A percentile compares a stretch with the other conserved stretches of the same genome.
Conservation (phyloP, 2,113 vertebrate genomes). For the Guaruba guarouba region DNA sequence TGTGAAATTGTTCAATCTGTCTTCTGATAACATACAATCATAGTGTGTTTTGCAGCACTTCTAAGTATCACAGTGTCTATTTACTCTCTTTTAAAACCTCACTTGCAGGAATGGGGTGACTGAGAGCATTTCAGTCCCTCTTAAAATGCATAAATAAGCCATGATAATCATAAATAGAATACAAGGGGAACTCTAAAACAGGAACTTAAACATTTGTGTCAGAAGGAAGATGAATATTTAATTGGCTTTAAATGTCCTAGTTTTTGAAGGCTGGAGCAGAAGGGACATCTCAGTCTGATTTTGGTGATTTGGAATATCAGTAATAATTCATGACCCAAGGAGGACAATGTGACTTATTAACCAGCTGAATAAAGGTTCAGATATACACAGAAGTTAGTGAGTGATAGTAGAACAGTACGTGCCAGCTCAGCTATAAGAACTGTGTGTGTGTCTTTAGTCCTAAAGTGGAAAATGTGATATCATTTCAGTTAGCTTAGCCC, state of each 20-base stretch:
- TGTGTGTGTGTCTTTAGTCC: neutral
- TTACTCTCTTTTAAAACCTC: neutral
- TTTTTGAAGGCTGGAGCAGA: neutral
- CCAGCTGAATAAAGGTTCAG: neutral
- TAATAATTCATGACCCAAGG: neutral
- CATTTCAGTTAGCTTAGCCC: conserved; percentile 22
- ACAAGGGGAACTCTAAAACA: neutral
- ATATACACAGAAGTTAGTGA: neutral
- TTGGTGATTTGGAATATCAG: neutral
- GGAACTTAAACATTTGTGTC: neutral
- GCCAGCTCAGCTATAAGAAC: neutral
- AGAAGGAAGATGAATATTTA: neutral
- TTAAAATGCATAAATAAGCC: neutral
- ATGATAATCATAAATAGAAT: neutral
- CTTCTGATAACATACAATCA: neutral
- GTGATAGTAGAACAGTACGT: neutral
- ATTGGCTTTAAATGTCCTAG: neutral
- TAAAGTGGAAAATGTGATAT: conserved; percentile 61
- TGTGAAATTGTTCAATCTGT: neutral
- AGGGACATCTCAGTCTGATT: neutral
- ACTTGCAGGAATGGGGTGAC: neutral
- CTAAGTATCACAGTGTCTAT: neutral
- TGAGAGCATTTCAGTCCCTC: neutral
- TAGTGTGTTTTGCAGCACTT: neutral
- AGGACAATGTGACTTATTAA: neutral